Conservation (phyloP, 2,888 invertebrate species). For the Mesorhabditis sp. region DNA sequence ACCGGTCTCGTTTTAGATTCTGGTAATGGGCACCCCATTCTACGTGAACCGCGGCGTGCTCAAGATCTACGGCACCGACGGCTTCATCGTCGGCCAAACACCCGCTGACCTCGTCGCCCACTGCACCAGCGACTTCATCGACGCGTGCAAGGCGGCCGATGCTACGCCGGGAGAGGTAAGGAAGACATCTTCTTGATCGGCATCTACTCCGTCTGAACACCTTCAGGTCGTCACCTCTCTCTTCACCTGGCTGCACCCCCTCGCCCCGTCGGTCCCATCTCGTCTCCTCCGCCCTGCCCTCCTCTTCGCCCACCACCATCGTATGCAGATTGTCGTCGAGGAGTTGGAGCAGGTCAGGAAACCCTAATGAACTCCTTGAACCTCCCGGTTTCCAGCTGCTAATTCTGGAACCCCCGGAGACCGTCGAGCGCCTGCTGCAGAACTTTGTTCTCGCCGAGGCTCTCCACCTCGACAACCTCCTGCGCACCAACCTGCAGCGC, state of each 20-base stretch:
- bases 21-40: conserved; percentile 24
- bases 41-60: conserved; percentile 39
- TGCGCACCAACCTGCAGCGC: conserved; percentile 27
- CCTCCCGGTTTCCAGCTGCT: conserved; percentile 10
- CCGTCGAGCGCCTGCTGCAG: conserved; percentile 24
- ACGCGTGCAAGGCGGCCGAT: conserved; percentile 21
- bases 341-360: conserved; percentile 22
- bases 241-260: conserved; percentile 29
- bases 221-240: conserved; percentile 29
- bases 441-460: conserved; percentile 28
- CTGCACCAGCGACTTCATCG: conserved; percentile 28
- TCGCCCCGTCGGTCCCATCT: conserved; percentile 23
- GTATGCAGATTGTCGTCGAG: conserved; percentile 32
- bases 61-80: conserved; percentile 24
- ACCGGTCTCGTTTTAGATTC: neutral
- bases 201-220: neutral
- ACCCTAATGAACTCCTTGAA: neutral
- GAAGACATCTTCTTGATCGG: neutral
- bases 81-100: conserved; percentile 24
- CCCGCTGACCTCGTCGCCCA: conserved; percentile 27
- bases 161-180: conserved; percentile 24
- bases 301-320: conserved; percentile 35
- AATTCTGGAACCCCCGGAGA: conserved; percentile 28
- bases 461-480: conserved; percentile 22
- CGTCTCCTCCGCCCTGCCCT: conserved; percentile 36